Evolutionary conservation across 2,888 invertebrate species (phyloP).

Genomic region (Pinctada fucata): DNA sequence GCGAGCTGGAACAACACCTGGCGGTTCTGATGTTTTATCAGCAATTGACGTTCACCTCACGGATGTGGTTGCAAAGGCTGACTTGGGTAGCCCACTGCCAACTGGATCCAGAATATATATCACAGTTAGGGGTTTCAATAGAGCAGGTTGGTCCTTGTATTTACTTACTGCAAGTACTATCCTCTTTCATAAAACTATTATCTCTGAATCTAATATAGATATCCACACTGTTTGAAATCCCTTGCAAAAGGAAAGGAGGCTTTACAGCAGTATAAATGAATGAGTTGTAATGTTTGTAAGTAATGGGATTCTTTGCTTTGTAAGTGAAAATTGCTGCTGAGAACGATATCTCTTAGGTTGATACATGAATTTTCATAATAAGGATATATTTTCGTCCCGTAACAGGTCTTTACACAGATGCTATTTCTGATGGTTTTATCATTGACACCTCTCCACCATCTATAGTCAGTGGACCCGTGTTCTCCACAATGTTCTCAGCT

Average conservation of each 20-base stretch:
- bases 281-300: no score
- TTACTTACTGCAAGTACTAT: no score
- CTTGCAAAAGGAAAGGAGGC: no score
- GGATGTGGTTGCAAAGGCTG: conserved; percentile 26
- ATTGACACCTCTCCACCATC: conserved; percentile 33
- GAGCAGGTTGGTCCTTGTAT: conserved; percentile 44
- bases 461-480: conserved; percentile 14
- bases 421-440: conserved; percentile 41
- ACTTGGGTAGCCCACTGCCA: conserved; percentile 27
- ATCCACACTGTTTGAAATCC: no score
- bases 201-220: no score
- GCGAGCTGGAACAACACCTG: conserved; percentile 34
- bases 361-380: no score
- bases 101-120: conserved; percentile 39
- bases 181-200: no score
- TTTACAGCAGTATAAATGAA: no score
- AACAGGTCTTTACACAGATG: conserved; percentile 34
- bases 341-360: no score
- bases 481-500: conserved; percentile 7
- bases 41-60: conserved; percentile 32
- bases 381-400: no score
- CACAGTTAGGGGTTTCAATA: conserved; percentile 52
- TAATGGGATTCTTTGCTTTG: no score
- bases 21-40: conserved; percentile 30
- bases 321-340: no score